These are phyloP conservation scores for Mantis religiosa DNA, from an alignment of 2,888 invertebrate species.

Conservation along the genomic window DNA sequence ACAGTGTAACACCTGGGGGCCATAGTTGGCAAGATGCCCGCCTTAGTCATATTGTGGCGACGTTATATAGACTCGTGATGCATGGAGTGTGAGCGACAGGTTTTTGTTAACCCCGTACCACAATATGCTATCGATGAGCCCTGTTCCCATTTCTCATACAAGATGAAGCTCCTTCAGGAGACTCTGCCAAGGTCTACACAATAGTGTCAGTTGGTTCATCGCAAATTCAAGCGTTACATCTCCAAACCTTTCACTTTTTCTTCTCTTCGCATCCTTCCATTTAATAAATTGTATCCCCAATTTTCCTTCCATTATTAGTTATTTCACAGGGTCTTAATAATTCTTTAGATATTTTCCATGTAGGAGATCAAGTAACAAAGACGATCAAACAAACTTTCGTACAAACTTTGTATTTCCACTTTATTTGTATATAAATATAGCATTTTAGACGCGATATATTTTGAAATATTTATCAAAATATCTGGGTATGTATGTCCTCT, in stretches of 20 bases:
- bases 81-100: not conserved
- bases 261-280: not conserved
- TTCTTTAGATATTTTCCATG: too few relatives aligned
- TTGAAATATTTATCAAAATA: too few relatives aligned
- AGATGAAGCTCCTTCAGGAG: not conserved
- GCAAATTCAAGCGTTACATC: not conserved
- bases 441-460: too few relatives aligned
- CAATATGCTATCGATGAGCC: not conserved
- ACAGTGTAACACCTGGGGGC: not conserved
- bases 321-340: too few relatives aligned
- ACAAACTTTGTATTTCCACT: too few relatives aligned
- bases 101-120: not conserved
- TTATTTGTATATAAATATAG: too few relatives aligned
- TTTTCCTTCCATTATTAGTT: too few relatives aligned
- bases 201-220: not conserved
- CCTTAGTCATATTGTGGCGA: not conserved
- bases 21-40: not conserved
- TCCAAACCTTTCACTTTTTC: not conserved
- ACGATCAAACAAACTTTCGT: too few relatives aligned
- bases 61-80: not conserved
- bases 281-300: too few relatives aligned
- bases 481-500: too few relatives aligned
- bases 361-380: too few relatives aligned
- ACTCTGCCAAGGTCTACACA: not conserved
- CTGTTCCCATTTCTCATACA: not conserved